Conservation (phyloP, 2,113 vertebrate genomes). For the Echinops telfairi region DNA sequence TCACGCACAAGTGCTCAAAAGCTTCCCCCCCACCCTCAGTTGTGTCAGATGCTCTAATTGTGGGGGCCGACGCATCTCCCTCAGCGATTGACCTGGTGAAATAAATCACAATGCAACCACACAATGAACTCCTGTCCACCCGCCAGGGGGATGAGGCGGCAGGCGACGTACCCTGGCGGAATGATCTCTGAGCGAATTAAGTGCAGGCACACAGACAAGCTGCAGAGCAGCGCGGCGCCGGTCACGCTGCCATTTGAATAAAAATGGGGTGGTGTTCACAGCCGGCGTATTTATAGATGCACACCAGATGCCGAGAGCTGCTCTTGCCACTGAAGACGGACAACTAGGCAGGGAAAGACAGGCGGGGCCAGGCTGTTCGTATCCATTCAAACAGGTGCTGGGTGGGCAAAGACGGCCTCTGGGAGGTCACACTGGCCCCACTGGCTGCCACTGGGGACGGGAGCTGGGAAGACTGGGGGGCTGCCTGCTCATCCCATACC, state of each 20-base stretch:
- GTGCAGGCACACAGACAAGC: not conserved
- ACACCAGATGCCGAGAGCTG: not conserved
- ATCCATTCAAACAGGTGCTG: not conserved
- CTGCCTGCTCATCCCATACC: accelerated
- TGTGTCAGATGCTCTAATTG: too few relatives aligned
- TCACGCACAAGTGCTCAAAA: not conserved
- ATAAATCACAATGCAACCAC: accelerated
- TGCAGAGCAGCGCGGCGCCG: accelerated
- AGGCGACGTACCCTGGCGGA: not conserved
- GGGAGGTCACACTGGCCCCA: not conserved
- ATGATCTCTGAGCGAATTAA: accelerated
- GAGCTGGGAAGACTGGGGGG: not conserved
- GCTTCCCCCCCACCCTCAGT: not conserved
- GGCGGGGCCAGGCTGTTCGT: not conserved
- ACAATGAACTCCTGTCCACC: accelerated
- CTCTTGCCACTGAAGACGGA: too few relatives aligned
- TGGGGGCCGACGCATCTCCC: not conserved
- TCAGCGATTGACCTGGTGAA: not conserved
- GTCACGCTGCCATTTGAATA: not conserved
- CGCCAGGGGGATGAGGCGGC: too few relatives aligned
- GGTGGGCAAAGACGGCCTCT: not conserved
- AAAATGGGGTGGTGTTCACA: not conserved
- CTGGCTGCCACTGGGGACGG: not conserved
- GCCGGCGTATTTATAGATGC: accelerated
- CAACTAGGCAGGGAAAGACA: not conserved